Percentiles rank a stretch among this genome's conserved stretches.
Conservation (phyloP, 2,797 vertebrate genomes). For the Melanotaenia maccullochi region DNA sequence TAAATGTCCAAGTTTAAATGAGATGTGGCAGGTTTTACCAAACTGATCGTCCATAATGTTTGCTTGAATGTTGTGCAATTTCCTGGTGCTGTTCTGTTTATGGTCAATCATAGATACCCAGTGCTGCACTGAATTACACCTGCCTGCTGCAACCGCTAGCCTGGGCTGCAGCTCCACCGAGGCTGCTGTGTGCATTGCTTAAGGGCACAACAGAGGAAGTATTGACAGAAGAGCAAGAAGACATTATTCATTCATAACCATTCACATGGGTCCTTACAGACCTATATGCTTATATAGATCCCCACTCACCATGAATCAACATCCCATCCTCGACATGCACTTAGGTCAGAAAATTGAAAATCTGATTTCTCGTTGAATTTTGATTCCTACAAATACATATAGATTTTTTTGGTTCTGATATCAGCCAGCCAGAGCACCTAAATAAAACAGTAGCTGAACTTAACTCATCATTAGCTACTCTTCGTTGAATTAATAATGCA, state of each 20-base stretch:
- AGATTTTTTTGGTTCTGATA: neutral
- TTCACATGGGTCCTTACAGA: neutral
- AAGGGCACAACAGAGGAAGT: neutral
- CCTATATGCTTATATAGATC: neutral
- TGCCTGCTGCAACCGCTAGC: neutral
- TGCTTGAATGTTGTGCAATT: conserved; percentile 19
- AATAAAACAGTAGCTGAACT: conserved; percentile 1
- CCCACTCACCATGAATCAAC: neutral
- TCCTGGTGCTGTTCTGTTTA: conserved; percentile 17
- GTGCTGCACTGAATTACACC: neutral
- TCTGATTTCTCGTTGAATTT: neutral
- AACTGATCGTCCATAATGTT: neutral
- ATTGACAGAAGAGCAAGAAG: conserved; percentile 1
- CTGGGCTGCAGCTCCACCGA: neutral
- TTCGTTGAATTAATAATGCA: neutral
- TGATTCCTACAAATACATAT: neutral
- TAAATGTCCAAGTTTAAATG: conserved; percentile 11
- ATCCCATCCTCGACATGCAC: neutral
- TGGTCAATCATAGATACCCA: neutral
- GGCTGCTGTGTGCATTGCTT: neutral
- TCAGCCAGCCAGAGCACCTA: conserved; percentile 5
- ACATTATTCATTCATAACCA: neutral
- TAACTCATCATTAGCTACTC: conserved; percentile 6
- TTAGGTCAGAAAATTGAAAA: neutral
- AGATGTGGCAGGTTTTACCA: conserved; percentile 20